Conservation (phyloP, 2,113 vertebrate genomes). For the Phoenicopterus ruber region DNA sequence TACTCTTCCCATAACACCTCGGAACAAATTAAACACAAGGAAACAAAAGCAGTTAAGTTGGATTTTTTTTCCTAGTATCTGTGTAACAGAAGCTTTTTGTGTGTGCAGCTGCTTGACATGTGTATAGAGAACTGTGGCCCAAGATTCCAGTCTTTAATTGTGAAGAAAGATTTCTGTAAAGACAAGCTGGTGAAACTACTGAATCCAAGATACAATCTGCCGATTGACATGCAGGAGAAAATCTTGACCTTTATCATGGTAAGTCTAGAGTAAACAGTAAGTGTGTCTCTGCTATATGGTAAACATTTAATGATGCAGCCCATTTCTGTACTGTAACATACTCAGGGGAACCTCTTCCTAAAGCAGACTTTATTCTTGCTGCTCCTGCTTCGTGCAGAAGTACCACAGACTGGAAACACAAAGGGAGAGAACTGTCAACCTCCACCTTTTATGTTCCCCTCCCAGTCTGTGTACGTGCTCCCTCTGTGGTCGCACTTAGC, state of each 20-base stretch:
- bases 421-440: background rate
- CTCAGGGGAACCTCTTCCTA: background rate
- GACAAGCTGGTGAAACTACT: conserved; percentile 76
- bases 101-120: conserved; percentile 77
- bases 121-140: conserved; percentile 79
- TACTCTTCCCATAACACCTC: background rate
- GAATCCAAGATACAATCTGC: conserved; percentile 76
- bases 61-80: background rate
- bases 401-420: background rate
- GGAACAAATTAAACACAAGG: background rate
- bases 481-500: background rate
- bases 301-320: background rate
- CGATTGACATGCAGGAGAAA: conserved; percentile 74
- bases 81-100: conserved; percentile 14
- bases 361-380: background rate
- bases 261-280: background rate
- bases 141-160: conserved; percentile 75
- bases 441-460: background rate
- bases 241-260: conserved; percentile 79
- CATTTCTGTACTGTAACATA: background rate
- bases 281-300: background rate
- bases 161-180: conserved; percentile 81
- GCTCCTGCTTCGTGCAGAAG: background rate
- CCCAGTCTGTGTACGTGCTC: background rate
- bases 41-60: background rate